Percentiles rank a stretch among this genome's conserved stretches.
Evolutionary conservation across 2,113 vertebrate species (phyloP).

Genomic region (Tragelaphus imberbis): DNA sequence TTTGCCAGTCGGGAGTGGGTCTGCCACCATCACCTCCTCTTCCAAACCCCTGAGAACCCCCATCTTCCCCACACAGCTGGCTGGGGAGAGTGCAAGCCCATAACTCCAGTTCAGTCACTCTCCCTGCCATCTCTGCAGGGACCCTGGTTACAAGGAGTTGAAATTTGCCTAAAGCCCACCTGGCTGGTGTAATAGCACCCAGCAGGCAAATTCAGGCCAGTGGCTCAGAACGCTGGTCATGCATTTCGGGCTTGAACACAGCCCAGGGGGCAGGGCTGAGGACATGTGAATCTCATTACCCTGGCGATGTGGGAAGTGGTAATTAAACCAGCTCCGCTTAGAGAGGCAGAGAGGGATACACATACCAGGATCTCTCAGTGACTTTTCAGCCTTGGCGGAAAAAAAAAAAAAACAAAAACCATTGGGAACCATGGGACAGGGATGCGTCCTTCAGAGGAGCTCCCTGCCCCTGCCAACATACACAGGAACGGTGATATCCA

Average conservation of each 20-base stretch:
- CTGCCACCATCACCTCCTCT: background rate
- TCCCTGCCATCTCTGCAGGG: constrained; percentile 2
- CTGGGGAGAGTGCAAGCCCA: background rate
- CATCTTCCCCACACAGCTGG: background rate
- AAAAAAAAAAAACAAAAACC: background rate
- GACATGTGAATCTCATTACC: constrained; percentile 61
- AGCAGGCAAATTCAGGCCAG: constrained; percentile 59
- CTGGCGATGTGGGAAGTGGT: constrained; percentile 17
- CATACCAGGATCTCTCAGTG: background rate
- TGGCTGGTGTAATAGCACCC: constrained; percentile 51
- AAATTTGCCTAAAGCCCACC: constrained; percentile 69
- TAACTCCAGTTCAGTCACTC: constrained; percentile 45
- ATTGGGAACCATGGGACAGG: background rate
- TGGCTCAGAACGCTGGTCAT: constrained; percentile 61
- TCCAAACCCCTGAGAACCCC: background rate
- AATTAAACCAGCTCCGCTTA: constrained; percentile 50
- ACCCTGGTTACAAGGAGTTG: constrained; percentile 54
- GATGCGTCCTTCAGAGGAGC: background rate
- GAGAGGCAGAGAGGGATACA: constrained; percentile 14
- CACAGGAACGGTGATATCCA: background rate
- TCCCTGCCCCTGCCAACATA: background rate
- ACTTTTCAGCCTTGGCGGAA: constrained; percentile 31
- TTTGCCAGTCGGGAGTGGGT: background rate
- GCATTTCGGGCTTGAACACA: constrained; percentile 54
- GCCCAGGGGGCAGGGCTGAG: constrained; percentile 48